Evolutionary conservation across 2,888 invertebrate species (phyloP).

Genomic region (Chaetogeoica ovagalla): DNA sequence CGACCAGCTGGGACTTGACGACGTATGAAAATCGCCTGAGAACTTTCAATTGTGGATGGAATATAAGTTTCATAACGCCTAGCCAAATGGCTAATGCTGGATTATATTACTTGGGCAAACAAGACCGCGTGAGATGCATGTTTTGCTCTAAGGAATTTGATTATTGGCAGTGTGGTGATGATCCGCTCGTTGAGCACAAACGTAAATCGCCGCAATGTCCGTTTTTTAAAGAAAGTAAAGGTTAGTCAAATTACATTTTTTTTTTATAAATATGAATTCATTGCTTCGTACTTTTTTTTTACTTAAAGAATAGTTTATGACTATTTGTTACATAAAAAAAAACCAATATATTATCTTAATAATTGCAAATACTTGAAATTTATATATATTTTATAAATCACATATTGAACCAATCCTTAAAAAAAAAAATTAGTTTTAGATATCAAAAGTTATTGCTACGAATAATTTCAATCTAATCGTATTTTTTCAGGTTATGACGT

Average conservation of each 20-base stretch:
- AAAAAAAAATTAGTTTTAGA: too few species aligned
- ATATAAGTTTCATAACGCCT: conserved; percentile 54
- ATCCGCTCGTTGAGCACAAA: conserved; percentile 77
- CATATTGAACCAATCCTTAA: too few species aligned
- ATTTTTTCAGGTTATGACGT: conserved; percentile 56
- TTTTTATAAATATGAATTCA: too few species aligned
- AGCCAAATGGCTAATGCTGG: conserved; percentile 75
- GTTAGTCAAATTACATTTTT: too few species aligned
- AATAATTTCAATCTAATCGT: background rate
- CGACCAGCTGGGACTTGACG: conserved; percentile 32
- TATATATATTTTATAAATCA: background rate
- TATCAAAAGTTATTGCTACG: too few species aligned
- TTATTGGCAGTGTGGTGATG: conserved; percentile 80
- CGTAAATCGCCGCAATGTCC: conserved; percentile 81
- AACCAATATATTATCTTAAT: background rate
- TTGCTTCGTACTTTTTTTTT: too few species aligned
- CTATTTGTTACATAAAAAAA: too few species aligned
- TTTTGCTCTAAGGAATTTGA: conserved; percentile 80
- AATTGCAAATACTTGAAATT: background rate
- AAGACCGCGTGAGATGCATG: conserved; percentile 79
- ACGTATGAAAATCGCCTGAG: conserved; percentile 37
- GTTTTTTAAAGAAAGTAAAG: conserved; percentile 63
- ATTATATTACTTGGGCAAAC: conserved; percentile 76
- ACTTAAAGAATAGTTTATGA: too few species aligned
- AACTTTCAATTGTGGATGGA: conserved; percentile 54